A percentile compares a stretch with the other conserved stretches of the same genome.
These are phyloP conservation scores for Ancistrus triradiatus DNA, from an alignment of 2,113 vertebrate genomes.

Conservation along the genomic window DNA sequence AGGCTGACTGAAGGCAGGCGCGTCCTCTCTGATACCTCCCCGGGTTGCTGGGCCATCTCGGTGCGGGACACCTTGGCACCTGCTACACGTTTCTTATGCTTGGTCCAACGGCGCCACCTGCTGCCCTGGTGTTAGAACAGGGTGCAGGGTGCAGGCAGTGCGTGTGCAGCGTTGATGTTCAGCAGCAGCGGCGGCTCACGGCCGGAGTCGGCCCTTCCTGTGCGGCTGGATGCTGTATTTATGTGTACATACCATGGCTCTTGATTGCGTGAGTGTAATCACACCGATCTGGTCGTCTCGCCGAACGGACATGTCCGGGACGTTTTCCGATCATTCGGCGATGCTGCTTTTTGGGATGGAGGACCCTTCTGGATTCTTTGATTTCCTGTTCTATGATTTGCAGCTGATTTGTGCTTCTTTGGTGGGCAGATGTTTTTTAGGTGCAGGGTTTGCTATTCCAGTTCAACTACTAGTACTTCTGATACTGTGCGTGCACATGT, in stretches of 20 bases:
- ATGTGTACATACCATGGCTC: conserved; percentile 71
- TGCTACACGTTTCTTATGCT: conserved; percentile 5
- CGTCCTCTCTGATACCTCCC: not conserved
- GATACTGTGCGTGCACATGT: conserved; percentile 42
- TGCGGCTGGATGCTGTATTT: conserved; percentile 59
- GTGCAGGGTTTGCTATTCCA: conserved; percentile 29
- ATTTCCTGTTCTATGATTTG: conserved; percentile 39
- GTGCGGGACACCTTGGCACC: not conserved
- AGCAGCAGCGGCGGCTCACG: not conserved
- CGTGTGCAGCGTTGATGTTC: not conserved
- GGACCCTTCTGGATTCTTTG: not conserved
- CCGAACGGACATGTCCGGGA: not conserved
- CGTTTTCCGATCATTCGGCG: not conserved
- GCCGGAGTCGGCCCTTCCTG: not conserved
- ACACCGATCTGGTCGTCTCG: conserved; percentile 54
- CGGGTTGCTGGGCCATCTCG: not conserved
- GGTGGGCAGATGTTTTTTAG: conserved; percentile 27
- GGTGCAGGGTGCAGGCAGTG: not conserved
- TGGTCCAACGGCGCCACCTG: conserved; percentile 44
- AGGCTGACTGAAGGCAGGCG: not conserved
- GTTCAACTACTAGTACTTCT: conserved; percentile 24
- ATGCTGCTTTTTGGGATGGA: conserved; percentile 12
- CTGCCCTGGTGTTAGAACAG: conserved; percentile 53
- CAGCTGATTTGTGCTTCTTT: conserved; percentile 29
- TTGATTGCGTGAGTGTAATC: conserved; percentile 54